Evolutionary conservation across 2,888 invertebrate species (phyloP).

Genomic region (Neria commutata): DNA sequence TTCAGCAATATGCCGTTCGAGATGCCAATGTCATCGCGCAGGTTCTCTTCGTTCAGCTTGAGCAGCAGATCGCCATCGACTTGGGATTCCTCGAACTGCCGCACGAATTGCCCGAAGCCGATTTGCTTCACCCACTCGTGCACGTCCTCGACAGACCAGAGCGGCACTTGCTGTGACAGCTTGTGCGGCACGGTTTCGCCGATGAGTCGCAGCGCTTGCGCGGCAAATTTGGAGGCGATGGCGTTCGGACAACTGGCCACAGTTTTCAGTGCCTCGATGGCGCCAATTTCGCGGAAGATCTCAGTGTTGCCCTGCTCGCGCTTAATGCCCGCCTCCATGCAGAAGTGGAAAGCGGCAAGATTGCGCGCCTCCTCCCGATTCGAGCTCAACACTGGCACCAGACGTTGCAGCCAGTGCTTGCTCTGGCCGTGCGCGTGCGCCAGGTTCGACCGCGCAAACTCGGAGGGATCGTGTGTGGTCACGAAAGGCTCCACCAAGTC

Average conservation of each 20-base stretch:
- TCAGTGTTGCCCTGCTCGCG: conserved; percentile 89
- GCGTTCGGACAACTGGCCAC: conserved; percentile 98
- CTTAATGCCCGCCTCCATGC: conserved; percentile 99
- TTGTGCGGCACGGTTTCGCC: conserved; percentile 98
- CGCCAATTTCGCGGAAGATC: conserved; percentile 92
- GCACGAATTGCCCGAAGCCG: conserved; percentile 85
- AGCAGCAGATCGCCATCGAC: conserved; percentile 96
- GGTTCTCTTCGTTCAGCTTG: conserved; percentile 89
- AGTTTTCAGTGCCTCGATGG: conserved; percentile 91
- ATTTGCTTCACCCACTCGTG: conserved; percentile 98
- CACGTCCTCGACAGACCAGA: conserved; percentile 97
- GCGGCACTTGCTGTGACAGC: conserved; percentile 95
- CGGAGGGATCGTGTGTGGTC: conserved; percentile 89
- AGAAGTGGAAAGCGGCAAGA: conserved; percentile 96
- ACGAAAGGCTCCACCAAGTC: conserved; percentile 97
- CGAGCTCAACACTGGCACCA: conserved; percentile 93
- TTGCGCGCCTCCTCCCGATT: conserved; percentile 95
- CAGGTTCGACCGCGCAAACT: conserved; percentile 90
- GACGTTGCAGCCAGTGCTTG: conserved; percentile 88
- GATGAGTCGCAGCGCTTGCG: conserved; percentile 86
- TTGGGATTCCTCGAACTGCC: conserved; percentile 85
- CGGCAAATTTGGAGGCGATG: conserved; percentile 95
- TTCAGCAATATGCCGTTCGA: conserved; percentile 91
- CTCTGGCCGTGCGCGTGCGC: conserved; percentile 96
- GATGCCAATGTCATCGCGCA: conserved; percentile 91